Evolutionary conservation across 2,888 invertebrate genomes (phyloP).

Genomic region (Pterostichus madidus): DNA sequence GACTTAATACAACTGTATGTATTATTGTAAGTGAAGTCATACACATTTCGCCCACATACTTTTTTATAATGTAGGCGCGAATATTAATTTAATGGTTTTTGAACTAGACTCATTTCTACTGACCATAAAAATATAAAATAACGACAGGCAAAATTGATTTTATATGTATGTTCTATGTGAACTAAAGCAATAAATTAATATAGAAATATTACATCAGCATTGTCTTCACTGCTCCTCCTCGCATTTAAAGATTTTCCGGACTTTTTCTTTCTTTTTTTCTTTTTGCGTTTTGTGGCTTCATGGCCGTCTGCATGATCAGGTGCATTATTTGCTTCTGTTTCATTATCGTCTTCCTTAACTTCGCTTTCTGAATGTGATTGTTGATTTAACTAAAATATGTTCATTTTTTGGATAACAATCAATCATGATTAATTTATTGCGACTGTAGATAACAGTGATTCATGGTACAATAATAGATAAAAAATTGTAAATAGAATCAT

Average conservation of each 20-base stretch:
- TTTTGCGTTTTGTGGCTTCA: conserved; percentile 80
- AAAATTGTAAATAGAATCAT: not conserved
- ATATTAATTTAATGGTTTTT: conserved; percentile 30
- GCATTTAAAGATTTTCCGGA: conserved; percentile 78
- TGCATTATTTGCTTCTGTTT: conserved; percentile 81
- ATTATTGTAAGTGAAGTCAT: conserved; percentile 4
- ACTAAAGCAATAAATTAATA: conserved; percentile 1
- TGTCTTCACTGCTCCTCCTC: conserved; percentile 82
- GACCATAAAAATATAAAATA: conserved; percentile 5
- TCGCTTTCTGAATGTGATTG: conserved; percentile 85
- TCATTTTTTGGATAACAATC: conserved; percentile 1
- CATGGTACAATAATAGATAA: not conserved
- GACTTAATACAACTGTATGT: not conserved
- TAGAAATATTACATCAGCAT: conserved; percentile 79
- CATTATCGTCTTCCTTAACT: conserved; percentile 84
- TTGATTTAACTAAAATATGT: conserved; percentile 80
- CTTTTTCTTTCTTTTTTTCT: conserved; percentile 84
- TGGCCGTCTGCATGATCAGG: conserved; percentile 77
- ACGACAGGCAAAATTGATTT: not conserved
- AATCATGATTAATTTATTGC: not conserved
- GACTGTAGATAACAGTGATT: not conserved
- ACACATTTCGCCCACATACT: conserved; percentile 20
- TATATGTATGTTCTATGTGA: not conserved
- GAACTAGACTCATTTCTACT: not conserved
- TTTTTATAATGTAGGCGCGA: conserved; percentile 18